A percentile compares a stretch with the other conserved stretches of the same genome.
These are phyloP conservation scores for Calonectris borealis DNA, from an alignment of 2,113 vertebrate species.

Conservation along the genomic window DNA sequence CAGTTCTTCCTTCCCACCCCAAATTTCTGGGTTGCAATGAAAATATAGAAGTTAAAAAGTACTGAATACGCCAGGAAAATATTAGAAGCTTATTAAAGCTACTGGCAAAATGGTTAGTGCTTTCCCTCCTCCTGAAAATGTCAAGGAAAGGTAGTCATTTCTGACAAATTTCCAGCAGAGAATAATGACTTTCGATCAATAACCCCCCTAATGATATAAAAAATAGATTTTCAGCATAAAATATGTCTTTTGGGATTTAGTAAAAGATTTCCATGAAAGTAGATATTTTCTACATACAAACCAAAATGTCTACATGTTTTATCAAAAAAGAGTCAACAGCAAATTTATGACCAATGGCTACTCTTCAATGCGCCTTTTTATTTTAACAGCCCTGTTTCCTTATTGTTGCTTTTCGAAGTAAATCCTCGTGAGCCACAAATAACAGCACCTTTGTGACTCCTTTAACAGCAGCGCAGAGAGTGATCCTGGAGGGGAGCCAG, in stretches of 20 bases:
- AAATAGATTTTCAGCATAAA: background rate
- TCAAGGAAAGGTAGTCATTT: background rate
- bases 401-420: background rate
- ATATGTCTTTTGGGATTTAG: background rate
- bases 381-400: background rate
- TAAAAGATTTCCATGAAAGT: background rate
- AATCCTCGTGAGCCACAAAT: background rate
- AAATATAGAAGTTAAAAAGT: background rate
- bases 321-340: background rate
- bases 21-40: background rate
- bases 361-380: background rate
- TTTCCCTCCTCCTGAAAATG: background rate
- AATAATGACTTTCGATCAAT: background rate
- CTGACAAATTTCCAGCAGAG: background rate
- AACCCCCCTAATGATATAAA: background rate
- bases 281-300: background rate
- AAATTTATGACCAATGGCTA: background rate
- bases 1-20: background rate
- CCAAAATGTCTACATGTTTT: background rate
- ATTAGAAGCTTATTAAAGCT: background rate
- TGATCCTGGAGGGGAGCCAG: background rate
- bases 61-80: background rate
- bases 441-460: background rate
- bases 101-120: background rate
- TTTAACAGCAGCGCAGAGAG: background rate